Conservation (phyloP, 2,888 invertebrate species). For the Physocephala rufipes region DNA sequence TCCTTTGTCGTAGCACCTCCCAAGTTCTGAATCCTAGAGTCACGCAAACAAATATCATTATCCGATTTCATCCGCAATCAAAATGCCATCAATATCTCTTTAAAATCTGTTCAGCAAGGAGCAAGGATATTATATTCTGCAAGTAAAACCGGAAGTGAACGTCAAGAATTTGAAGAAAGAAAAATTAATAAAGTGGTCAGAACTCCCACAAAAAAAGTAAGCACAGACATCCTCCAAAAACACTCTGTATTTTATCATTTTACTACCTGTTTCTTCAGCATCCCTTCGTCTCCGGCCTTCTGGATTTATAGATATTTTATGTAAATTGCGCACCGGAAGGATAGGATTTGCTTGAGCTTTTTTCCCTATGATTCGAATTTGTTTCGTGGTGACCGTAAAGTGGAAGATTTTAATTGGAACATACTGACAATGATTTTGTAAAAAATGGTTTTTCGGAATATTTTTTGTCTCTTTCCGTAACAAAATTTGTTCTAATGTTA, state of each 20-base stretch:
- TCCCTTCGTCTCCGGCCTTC: no score
- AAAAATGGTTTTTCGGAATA: no score
- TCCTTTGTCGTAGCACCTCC: no score
- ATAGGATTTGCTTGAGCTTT: conserved; percentile 12
- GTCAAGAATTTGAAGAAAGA: neutral
- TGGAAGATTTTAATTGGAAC: conserved; percentile 44
- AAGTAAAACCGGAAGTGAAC: neutral
- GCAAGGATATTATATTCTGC: no score
- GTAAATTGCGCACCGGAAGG: conserved; percentile 12
- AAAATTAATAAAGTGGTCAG: neutral
- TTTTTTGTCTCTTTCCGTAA: neutral
- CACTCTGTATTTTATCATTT: no score
- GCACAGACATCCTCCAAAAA: neutral
- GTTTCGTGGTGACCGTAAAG: conserved; percentile 32
- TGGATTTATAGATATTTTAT: neutral
- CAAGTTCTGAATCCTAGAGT: no score
- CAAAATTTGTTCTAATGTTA: no score
- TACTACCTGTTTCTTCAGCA: no score
- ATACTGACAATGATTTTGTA: conserved; percentile 22
- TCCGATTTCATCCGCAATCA: no score
- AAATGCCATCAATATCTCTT: no score
- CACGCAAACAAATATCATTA: no score
- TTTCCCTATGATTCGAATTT: conserved; percentile 13
- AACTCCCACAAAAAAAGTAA: neutral
- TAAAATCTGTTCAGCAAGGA: no score